Evolutionary conservation across 2,113 vertebrate species (phyloP).

Genomic region (Pelodiscus sinensis): DNA sequence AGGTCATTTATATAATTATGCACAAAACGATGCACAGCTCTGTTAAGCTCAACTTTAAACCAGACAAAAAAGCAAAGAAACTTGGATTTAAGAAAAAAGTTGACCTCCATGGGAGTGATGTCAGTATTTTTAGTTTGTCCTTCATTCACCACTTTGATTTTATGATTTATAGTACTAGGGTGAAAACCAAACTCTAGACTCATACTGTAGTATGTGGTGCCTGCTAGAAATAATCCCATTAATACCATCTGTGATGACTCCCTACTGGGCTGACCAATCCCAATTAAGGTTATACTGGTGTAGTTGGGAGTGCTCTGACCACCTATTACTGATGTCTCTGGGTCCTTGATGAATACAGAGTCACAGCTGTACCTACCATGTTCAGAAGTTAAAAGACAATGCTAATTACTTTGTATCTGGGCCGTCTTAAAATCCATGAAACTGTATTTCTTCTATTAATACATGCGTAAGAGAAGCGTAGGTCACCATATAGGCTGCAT

Average conservation of each 20-base stretch:
- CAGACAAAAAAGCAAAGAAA: not conserved
- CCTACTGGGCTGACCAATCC: not conserved
- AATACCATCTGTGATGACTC: not conserved
- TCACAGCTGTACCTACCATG: not conserved
- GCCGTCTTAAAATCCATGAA: not conserved
- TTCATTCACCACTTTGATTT: not conserved
- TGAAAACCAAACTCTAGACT: not conserved
- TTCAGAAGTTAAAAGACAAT: not conserved
- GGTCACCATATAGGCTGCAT: not conserved
- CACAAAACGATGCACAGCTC: not conserved
- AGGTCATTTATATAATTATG: not conserved
- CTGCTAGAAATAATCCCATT: not conserved
- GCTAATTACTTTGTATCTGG: not conserved
- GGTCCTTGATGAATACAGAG: not conserved
- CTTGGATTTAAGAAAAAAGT: not conserved
- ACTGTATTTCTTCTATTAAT: not conserved
- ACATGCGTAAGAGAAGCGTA: not conserved
- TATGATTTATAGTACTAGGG: not conserved
- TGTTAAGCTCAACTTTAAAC: not conserved
- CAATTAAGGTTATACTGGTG: not conserved
- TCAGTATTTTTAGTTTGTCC: not conserved
- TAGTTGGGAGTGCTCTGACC: not conserved
- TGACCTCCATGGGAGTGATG: not conserved
- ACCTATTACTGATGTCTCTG: fast-evolving
- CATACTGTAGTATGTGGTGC: fast-evolving